phyloP scores from a whole-genome alignment of 2,113 vertebrate species.

The Brachionichthys hirsutus region DNA sequence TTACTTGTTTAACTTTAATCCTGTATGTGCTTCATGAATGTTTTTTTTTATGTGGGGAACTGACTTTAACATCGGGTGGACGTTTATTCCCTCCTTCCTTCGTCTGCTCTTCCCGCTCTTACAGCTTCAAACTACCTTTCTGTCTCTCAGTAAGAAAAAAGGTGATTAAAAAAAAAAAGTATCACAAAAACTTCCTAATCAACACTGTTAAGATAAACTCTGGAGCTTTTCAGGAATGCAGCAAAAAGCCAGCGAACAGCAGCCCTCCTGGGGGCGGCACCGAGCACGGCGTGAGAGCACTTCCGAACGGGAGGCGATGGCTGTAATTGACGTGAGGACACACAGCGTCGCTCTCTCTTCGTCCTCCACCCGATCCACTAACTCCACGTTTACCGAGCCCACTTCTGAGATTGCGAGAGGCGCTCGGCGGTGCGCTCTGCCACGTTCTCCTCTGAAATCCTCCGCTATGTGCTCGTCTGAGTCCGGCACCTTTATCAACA shows the following conservation, averaged over 20 bases:
- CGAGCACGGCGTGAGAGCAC: slow-evolving; percentile 39
- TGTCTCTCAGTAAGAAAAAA: too few relatives aligned
- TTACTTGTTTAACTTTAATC: too few relatives aligned
- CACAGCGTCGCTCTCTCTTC: slow-evolving; percentile 27
- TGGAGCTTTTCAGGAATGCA: too few relatives aligned
- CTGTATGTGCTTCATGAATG: too few relatives aligned
- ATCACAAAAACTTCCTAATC: too few relatives aligned
- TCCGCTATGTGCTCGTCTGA: slow-evolving; percentile 21
- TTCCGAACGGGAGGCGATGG: slow-evolving; percentile 30
- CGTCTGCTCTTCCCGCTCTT: too few relatives aligned
- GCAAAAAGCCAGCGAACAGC: slow-evolving; percentile 37
- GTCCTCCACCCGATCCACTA: slow-evolving; percentile 34
- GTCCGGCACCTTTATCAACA: slow-evolving; percentile 38
- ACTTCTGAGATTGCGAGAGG: slow-evolving; percentile 61
- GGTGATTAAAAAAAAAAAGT: too few relatives aligned
- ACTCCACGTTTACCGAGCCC: slow-evolving; percentile 40
- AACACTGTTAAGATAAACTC: too few relatives aligned
- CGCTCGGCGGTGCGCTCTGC: slow-evolving; percentile 64
- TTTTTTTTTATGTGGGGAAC: too few relatives aligned
- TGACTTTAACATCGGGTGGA: too few relatives aligned
- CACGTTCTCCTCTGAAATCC: slow-evolving; percentile 53
- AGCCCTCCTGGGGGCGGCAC: slow-evolving; percentile 20
- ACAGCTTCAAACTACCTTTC: too few relatives aligned
- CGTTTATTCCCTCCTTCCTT: too few relatives aligned
- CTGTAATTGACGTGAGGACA: slow-evolving; percentile 52